Percentiles rank a stretch among this genome's conserved stretches.
phyloP scores from a whole-genome alignment of 2,888 invertebrate species.

The Tachina lurida region DNA sequence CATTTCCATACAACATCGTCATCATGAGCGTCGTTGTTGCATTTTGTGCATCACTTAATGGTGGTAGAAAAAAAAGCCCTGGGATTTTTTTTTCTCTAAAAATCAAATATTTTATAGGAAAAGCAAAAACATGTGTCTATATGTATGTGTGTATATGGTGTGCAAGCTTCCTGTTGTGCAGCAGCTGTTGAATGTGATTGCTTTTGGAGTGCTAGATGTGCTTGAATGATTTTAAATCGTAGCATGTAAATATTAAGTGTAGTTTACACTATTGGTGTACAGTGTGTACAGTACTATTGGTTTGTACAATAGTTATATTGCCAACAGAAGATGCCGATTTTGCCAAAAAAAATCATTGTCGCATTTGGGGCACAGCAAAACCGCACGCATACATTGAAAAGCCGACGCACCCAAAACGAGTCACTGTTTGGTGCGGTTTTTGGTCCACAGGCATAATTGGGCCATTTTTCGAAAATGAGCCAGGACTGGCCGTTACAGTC shows the following conservation, averaged over 20 bases:
- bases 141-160: too few species aligned
- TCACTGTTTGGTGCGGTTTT: too few species aligned
- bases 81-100: constrained; percentile 21
- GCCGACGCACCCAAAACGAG: too few species aligned
- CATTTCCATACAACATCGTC: constrained; percentile 16
- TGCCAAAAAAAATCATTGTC: too few species aligned
- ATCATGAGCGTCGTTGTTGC: not conserved
- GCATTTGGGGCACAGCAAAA: too few species aligned
- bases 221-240: constrained; percentile 49
- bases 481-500: too few species aligned
- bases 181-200: not conserved
- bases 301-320: too few species aligned
- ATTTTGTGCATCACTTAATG: not conserved
- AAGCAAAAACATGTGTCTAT: not conserved
- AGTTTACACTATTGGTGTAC: not conserved
- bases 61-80: not conserved
- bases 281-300: too few species aligned
- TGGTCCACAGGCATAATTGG: too few species aligned
- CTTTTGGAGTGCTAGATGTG: constrained; percentile 18
- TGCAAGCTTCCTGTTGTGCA: constrained; percentile 43
- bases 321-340: too few species aligned
- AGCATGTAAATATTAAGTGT: constrained; percentile 1
- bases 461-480: too few species aligned
- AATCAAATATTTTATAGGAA: constrained; percentile 14
- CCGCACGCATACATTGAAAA: too few species aligned